Base-by-base conservation (phyloP, 1,140 invertebrate species). In the Tetramorium simillimum region DNA sequence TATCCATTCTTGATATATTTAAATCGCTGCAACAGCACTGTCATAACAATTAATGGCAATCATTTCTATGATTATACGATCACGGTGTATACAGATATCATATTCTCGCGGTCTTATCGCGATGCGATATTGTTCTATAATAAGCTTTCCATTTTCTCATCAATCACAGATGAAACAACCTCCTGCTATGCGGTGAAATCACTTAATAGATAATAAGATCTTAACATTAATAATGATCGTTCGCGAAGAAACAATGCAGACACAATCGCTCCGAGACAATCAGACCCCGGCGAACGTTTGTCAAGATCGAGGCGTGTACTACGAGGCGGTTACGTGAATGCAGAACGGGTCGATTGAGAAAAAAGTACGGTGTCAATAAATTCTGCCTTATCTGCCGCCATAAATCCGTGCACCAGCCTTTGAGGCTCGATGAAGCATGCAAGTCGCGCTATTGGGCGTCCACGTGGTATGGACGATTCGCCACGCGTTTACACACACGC, bases 391-490 rank as follows among this genome's bases (percentile, higher is more conserved):
- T 91, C 89, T 65, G 16, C 7, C 4, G n/a, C 60, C 86, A 84
- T 91, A 91, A 91, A 91, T 91, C 73, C 75, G 53, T 40, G 70
- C 60, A 14, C 56, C 72, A 37, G 49, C 63, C 89, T 90, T 91
- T 91, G 86, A 86, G 82, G n/a, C 60, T 88, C 90, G 86, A 86
- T 40, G 89, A 90, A 90, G 78, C 90, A 84, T 91, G 82, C 86
- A 81, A 76, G 46, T 49, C 80, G 58, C 37, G 53, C 63, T 40
- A 53, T 82, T 72, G 56, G 65, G 18, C 33, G 43, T 67, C 56
- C 82, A 28, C 53, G 69, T 46, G 69, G 69, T 60, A 84, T 84
- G 67, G 63, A 70, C 63, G 33, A 81, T n/a, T 70, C 78, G 63
- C 69, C n/a, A 56, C 53, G 49, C 65, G 40, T 72, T 56, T 70